These are phyloP conservation scores for Tetranychus urticae DNA, from an alignment of 1,140 invertebrate genomes.

Conservation along the genomic window DNA sequence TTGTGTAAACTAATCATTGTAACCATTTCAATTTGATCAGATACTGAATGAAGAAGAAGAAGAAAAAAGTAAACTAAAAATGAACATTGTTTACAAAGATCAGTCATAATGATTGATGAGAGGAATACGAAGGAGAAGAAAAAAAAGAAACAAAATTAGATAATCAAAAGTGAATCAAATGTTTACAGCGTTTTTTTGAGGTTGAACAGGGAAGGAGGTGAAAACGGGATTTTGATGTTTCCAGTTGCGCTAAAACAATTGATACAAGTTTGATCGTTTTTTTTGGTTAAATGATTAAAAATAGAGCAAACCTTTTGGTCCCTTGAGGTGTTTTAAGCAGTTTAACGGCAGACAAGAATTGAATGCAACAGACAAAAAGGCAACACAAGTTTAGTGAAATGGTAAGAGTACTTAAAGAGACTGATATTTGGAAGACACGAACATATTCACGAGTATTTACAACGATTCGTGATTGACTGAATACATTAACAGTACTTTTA, in stretches of 20 bases:
- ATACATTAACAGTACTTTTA: not conserved
- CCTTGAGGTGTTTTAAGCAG: slow-evolving; percentile 47
- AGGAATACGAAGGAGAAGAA: not conserved
- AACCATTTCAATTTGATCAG: not conserved
- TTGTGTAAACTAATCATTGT: not conserved
- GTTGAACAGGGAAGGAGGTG: not conserved
- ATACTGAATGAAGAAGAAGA: not conserved
- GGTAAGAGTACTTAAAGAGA: slow-evolving; percentile 61
- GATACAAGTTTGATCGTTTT: not conserved
- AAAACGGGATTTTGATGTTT: not conserved
- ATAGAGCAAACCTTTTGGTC: slow-evolving; percentile 25
- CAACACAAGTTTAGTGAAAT: slow-evolving; percentile 67
- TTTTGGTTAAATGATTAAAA: not conserved
- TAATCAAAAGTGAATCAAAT: not conserved
- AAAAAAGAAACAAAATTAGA: not conserved
- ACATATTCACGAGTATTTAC: slow-evolving; percentile 47
- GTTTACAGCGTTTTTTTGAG: not conserved
- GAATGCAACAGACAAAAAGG: slow-evolving; percentile 69
- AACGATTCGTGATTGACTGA: slow-evolving; percentile 19
- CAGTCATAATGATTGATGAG: not conserved
- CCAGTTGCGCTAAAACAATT: not conserved
- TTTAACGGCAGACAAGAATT: slow-evolving; percentile 77
- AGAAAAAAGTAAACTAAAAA: not conserved
- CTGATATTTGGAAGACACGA: slow-evolving; percentile 65
- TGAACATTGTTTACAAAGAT: not conserved